phyloP scores from a whole-genome alignment of 2,797 vertebrate genomes.

The Agapornis canus region DNA sequence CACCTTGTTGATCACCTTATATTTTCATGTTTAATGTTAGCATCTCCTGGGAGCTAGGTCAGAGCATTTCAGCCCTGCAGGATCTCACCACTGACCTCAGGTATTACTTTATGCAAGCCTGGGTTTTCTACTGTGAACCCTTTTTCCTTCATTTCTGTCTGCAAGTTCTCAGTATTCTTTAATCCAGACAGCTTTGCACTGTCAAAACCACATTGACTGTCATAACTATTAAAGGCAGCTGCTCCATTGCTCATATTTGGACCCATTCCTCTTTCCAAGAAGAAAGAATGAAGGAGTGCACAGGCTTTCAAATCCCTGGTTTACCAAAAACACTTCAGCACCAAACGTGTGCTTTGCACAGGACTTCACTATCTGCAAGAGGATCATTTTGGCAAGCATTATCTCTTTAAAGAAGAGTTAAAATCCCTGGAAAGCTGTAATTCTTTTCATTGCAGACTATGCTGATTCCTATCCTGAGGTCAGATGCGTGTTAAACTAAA shows the following conservation, averaged over 20 bases:
- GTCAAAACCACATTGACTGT: conserved; percentile 48
- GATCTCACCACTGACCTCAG: conserved; percentile 3
- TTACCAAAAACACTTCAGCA: conserved; percentile 25
- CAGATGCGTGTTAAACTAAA: background rate
- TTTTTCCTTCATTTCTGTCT: conserved; percentile 22
- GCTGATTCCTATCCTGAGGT: background rate
- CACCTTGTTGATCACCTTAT: background rate
- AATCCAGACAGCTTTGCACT: conserved; percentile 55
- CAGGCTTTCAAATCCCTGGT: background rate
- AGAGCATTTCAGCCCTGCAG: background rate
- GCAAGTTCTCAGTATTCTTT: conserved; percentile 28
- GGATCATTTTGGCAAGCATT: background rate
- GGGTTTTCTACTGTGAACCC: background rate
- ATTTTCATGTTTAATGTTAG: background rate
- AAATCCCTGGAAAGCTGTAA: background rate
- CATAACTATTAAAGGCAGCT: conserved; percentile 45
- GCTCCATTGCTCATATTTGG: conserved; percentile 20
- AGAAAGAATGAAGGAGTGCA: background rate
- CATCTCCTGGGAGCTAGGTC: background rate
- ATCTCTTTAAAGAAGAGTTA: background rate
- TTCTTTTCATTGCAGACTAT: background rate
- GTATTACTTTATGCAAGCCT: background rate
- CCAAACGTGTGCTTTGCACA: background rate
- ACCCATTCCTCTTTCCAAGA: conserved; percentile 36
- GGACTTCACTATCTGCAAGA: background rate